Conservation (phyloP, 2,113 vertebrate species). For the Monopterus albus region DNA sequence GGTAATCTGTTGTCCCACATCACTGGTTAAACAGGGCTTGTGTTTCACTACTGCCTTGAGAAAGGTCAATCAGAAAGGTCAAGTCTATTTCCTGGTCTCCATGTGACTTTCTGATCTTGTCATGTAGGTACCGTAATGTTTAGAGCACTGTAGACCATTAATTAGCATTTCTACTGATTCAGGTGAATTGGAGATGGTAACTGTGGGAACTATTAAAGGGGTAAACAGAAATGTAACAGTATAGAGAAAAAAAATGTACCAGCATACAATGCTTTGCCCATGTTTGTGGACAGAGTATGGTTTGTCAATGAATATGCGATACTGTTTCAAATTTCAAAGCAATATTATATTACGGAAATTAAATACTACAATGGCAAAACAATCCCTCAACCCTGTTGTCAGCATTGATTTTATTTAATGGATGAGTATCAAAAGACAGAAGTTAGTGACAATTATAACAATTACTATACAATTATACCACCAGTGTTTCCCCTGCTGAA, state of each 20-base stretch:
- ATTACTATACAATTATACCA: constrained; percentile 42
- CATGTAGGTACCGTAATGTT: constrained; percentile 67
- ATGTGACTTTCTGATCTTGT: constrained; percentile 58
- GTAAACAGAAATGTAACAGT: constrained; percentile 42
- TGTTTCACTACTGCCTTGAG: constrained; percentile 50
- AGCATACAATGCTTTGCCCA: constrained; percentile 77
- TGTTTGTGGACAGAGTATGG: constrained; percentile 74
- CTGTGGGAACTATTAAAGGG: constrained; percentile 40
- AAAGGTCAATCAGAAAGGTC: constrained; percentile 64
- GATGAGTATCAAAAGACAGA: constrained; percentile 16
- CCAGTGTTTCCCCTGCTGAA: constrained; percentile 37
- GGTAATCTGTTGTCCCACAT: constrained; percentile 52
- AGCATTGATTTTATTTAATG: constrained; percentile 50
- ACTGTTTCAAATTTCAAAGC: constrained; percentile 77
- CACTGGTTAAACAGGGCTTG: constrained; percentile 44
- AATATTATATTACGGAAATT: constrained; percentile 81
- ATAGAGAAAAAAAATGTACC: constrained; percentile 66
- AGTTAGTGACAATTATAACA: constrained; percentile 27
- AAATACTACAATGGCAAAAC: constrained; percentile 75
- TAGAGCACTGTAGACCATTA: constrained; percentile 65
- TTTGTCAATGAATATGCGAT: constrained; percentile 77
- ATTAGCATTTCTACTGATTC: constrained; percentile 70
- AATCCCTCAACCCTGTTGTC: constrained; percentile 61
- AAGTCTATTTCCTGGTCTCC: constrained; percentile 54
- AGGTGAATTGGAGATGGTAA: constrained; percentile 62